phyloP scores from a whole-genome alignment of 2,113 vertebrate species.

The Heloderma charlesbogerti region DNA sequence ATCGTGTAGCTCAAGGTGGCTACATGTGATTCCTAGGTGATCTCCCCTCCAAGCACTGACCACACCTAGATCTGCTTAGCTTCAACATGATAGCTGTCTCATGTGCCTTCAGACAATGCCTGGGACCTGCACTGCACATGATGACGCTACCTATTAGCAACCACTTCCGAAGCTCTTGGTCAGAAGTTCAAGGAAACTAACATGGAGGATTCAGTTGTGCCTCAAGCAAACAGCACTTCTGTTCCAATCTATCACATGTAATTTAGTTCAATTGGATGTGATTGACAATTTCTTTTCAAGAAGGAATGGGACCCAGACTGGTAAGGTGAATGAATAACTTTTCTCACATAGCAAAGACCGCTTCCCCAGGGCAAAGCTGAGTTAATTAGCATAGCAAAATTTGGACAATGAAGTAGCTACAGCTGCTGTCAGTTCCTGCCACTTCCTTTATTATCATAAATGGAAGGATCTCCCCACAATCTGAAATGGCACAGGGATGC shows the following conservation, averaged over 20 bases:
- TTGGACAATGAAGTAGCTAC: slow-evolving; percentile 44
- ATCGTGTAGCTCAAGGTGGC: too few relatives aligned
- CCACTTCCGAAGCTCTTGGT: background rate
- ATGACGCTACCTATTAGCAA: background rate
- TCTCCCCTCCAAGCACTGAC: too few relatives aligned
- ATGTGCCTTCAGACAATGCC: too few relatives aligned
- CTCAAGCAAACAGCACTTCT: slow-evolving; percentile 34
- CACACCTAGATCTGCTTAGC: too few relatives aligned
- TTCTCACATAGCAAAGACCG: slow-evolving; percentile 41
- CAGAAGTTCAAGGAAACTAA: slow-evolving; percentile 7
- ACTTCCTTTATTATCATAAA: slow-evolving; percentile 57
- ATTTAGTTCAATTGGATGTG: slow-evolving; percentile 72
- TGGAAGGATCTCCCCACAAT: background rate
- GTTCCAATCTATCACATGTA: slow-evolving; percentile 50
- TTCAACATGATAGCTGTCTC: too few relatives aligned
- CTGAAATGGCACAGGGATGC: background rate
- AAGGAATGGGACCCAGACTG: slow-evolving; percentile 58
- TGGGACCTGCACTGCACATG: too few relatives aligned
- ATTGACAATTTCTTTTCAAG: slow-evolving; percentile 67
- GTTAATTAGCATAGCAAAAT: slow-evolving; percentile 64
- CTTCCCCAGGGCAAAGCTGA: slow-evolving; percentile 58
- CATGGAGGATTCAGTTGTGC: slow-evolving; percentile 20
- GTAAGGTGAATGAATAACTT: slow-evolving; percentile 64
- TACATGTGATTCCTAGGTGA: too few relatives aligned
- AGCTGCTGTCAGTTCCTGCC: slow-evolving; percentile 37